Evolutionary conservation across 1,140 invertebrate species (phyloP).

Genomic region (Danaus plexippus): DNA sequence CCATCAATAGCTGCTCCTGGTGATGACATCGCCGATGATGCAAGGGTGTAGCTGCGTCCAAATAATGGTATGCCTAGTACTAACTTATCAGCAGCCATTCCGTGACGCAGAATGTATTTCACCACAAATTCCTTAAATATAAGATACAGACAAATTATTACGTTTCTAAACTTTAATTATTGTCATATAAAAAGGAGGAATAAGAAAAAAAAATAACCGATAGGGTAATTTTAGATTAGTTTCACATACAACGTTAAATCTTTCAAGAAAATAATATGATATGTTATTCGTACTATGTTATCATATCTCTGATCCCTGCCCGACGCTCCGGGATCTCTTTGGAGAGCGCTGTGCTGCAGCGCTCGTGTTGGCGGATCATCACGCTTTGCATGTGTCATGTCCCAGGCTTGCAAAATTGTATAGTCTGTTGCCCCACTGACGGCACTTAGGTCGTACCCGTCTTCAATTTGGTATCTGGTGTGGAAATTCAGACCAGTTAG

Average conservation of each 20-base stretch:
- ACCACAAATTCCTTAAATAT: slow-evolving; percentile 63
- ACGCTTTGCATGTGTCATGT: slow-evolving; percentile 54
- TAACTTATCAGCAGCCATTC: slow-evolving; percentile 73
- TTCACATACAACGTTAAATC: slow-evolving; percentile 6
- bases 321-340: slow-evolving; percentile 49
- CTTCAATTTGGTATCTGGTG: slow-evolving; percentile 64
- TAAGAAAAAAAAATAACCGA: not conserved
- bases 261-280: too few relatives aligned
- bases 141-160: not conserved
- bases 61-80: slow-evolving; percentile 78
- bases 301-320: slow-evolving; percentile 57
- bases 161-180: too few relatives aligned
- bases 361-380: slow-evolving; percentile 51
- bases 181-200: too few relatives aligned
- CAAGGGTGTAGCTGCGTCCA: slow-evolving; percentile 76
- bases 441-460: slow-evolving; percentile 62
- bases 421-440: slow-evolving; percentile 63
- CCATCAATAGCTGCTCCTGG: slow-evolving; percentile 70
- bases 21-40: slow-evolving; percentile 55
- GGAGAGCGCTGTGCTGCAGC: slow-evolving; percentile 58
- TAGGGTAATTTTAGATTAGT: not conserved
- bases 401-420: slow-evolving; percentile 63
- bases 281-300: slow-evolving; percentile 42
- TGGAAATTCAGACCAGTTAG: too few relatives aligned
- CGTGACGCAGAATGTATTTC: slow-evolving; percentile 58